Evolutionary conservation across 1,140 invertebrate genomes (phyloP).

Genomic region (Euschistus heros): DNA sequence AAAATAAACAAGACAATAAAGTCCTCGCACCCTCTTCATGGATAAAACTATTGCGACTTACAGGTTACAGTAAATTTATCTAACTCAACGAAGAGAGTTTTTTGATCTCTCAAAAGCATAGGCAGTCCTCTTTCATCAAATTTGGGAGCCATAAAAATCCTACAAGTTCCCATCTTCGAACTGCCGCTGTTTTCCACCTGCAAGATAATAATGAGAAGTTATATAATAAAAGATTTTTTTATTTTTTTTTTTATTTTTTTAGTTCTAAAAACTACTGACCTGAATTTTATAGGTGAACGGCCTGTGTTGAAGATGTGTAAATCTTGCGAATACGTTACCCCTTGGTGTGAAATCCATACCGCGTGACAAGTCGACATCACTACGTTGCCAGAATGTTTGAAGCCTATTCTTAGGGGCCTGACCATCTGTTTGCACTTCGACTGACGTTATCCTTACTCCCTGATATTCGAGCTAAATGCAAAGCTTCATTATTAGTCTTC

Average conservation of each 20-base stretch:
- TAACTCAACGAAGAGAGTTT: conserved; percentile 43
- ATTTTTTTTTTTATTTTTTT: not conserved
- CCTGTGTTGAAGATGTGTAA: conserved; percentile 37
- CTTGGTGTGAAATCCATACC: conserved; percentile 38
- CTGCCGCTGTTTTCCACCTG: conserved; percentile 30
- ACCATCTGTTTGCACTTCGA: conserved; percentile 39
- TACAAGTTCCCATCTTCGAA: conserved; percentile 39
- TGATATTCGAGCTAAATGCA: conserved; percentile 47
- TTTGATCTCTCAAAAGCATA: conserved; percentile 39
- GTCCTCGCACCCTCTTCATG: not conserved
- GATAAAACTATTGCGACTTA: conserved; percentile 31
- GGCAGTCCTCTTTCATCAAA: conserved; percentile 40
- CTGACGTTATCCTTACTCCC: conserved; percentile 40
- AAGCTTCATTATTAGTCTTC: not conserved
- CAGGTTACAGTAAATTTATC: conserved; percentile 43
- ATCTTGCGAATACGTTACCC: conserved; percentile 35
- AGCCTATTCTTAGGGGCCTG: conserved; percentile 31
- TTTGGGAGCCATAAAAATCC: conserved; percentile 47
- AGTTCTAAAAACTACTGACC: conserved; percentile 16
- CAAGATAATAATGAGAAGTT: conserved; percentile 2
- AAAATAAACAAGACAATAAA: not conserved
- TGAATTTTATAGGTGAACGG: conserved; percentile 23
- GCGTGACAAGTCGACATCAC: conserved; percentile 36
- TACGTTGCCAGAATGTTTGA: conserved; percentile 39
- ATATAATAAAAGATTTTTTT: not conserved